Percentiles rank a stretch among this genome's conserved stretches.
These are phyloP conservation scores for Carposina sasakii DNA, from an alignment of 1,140 invertebrate species.

Conservation along the genomic window DNA sequence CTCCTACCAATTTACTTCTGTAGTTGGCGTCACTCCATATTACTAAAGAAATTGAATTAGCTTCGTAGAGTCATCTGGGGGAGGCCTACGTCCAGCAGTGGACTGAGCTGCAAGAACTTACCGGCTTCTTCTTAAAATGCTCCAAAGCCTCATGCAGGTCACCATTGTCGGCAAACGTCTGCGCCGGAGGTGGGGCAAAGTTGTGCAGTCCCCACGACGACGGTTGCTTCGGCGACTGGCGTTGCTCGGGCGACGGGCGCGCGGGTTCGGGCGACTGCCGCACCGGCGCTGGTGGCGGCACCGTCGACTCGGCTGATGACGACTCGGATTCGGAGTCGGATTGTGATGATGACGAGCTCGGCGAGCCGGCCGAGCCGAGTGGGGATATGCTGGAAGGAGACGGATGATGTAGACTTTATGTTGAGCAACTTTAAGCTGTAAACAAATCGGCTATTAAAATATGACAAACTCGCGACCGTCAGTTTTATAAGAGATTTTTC, in stretches of 20 bases:
- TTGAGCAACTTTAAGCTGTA: too few relatives aligned
- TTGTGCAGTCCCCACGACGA: constrained; percentile 60
- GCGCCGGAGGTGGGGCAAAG: constrained; percentile 55
- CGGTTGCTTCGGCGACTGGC: constrained; percentile 33
- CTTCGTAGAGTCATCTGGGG: too few relatives aligned
- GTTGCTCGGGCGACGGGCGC: constrained; percentile 21
- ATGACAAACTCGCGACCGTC: too few relatives aligned
- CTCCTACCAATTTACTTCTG: too few relatives aligned
- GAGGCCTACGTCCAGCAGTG: too few relatives aligned
- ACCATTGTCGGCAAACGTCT: constrained; percentile 59
- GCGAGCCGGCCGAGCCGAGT: constrained; percentile 48
- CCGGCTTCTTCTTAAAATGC: constrained; percentile 63
- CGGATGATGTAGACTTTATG: too few relatives aligned
- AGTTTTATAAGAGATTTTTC: too few relatives aligned
- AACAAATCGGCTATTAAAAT: too few relatives aligned
- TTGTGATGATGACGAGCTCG: constrained; percentile 53
- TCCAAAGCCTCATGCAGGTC: constrained; percentile 66
- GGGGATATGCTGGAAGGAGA: constrained; percentile 45
- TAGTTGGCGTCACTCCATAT: too few relatives aligned
- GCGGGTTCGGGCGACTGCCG: constrained; percentile 37
- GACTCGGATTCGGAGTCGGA: constrained; percentile 63
- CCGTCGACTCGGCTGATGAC: constrained; percentile 56
- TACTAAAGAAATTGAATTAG: too few relatives aligned
- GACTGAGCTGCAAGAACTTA: too few relatives aligned
- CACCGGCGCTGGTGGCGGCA: constrained; percentile 20